These are phyloP conservation scores for Hypercompe scribonia DNA, from an alignment of 2,888 invertebrate species.

Conservation along the genomic window DNA sequence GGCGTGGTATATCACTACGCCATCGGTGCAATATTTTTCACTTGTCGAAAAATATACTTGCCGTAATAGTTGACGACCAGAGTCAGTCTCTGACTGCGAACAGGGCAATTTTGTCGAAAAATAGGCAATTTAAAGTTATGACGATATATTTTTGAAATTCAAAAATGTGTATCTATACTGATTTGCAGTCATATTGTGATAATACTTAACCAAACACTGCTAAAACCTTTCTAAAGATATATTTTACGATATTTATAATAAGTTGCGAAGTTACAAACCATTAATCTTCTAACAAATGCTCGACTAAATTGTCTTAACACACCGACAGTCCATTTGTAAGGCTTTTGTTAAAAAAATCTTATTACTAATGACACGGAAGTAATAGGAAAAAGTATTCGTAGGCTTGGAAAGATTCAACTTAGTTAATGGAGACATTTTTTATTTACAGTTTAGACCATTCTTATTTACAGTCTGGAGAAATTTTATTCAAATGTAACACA, in stretches of 20 bases:
- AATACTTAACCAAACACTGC: slow-evolving; percentile 16
- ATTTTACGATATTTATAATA: slow-evolving; percentile 68
- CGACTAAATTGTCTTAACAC: slow-evolving; percentile 73
- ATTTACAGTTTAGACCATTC: slow-evolving; percentile 10
- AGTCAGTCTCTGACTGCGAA: no score
- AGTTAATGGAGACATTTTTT: slow-evolving; percentile 31
- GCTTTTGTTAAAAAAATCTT: slow-evolving; percentile 67
- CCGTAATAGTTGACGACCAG: no score
- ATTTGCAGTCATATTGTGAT: not conserved
- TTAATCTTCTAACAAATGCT: slow-evolving; percentile 70
- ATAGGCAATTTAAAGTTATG: no score
- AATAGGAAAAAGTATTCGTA: slow-evolving; percentile 64
- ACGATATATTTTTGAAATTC: not conserved
- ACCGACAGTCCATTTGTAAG: slow-evolving; percentile 73
- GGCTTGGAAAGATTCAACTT: slow-evolving; percentile 55
- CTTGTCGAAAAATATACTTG: no score
- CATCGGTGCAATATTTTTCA: no score
- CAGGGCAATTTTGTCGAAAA: no score
- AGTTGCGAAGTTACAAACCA: slow-evolving; percentile 66
- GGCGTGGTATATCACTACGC: no score
- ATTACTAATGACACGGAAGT: slow-evolving; percentile 74
- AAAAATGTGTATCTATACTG: not conserved
- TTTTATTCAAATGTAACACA: slow-evolving; percentile 4
- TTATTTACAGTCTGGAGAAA: slow-evolving; percentile 13
- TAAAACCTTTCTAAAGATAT: slow-evolving; percentile 15